Conservation (phyloP, 2,797 vertebrate species). For the Sebastes taczanowskii region DNA sequence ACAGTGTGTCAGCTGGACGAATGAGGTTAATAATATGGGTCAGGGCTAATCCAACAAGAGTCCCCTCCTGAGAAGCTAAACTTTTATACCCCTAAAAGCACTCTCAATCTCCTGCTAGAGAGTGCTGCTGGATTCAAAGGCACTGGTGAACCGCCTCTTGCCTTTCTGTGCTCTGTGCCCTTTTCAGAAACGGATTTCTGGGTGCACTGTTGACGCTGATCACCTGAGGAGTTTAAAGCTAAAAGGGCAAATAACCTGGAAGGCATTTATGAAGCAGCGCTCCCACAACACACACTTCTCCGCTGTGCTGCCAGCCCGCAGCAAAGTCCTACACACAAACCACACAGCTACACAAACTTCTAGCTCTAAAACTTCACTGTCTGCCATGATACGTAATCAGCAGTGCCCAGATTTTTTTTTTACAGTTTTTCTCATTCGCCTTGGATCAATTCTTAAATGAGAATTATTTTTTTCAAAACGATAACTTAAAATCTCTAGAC, state of each 20-base stretch:
- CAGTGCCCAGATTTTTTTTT: not conserved
- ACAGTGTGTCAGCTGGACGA: conserved; percentile 37
- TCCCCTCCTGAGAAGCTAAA: conserved; percentile 9
- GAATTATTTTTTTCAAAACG: too few species aligned
- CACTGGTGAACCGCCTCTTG: conserved; percentile 4
- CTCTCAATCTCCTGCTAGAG: not conserved
- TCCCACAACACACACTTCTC: conserved; percentile 9
- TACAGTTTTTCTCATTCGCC: not conserved
- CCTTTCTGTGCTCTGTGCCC: conserved; percentile 32
- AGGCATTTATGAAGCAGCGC: conserved; percentile 44
- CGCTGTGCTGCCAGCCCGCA: conserved; percentile 9
- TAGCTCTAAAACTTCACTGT: not conserved
- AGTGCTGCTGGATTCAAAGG: not conserved
- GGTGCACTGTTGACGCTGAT: conserved; percentile 30
- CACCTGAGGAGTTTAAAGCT: conserved; percentile 53
- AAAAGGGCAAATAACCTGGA: conserved; percentile 60
- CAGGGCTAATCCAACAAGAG: conserved; percentile 55
- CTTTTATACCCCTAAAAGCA: conserved; percentile 23
- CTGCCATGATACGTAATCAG: conserved; percentile 11
- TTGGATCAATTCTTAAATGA: too few species aligned
- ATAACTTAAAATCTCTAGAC: too few species aligned
- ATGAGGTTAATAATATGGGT: conserved; percentile 66
- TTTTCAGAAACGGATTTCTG: conserved; percentile 49
- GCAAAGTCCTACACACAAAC: conserved; percentile 26
- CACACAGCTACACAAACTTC: conserved; percentile 23